Evolutionary conservation across 2,113 vertebrate species (phyloP), one percentile per base, ranked within the genome.

Genomic region (Stegostoma tigrinum): DNA sequence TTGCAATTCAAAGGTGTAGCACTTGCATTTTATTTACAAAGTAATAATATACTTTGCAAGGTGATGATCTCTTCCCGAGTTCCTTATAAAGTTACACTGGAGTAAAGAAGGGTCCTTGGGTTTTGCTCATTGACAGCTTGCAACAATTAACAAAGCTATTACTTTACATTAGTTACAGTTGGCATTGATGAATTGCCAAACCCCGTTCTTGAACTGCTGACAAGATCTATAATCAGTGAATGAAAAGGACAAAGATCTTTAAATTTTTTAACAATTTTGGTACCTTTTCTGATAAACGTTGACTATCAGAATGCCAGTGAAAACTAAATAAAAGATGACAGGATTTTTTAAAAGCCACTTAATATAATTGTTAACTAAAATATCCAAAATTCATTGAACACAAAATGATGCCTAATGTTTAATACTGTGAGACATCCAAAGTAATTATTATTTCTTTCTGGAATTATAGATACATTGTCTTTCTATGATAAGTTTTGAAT

Each of bases 111-210:
- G 42, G 42, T 93, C 8, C 67, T 94, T 94, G 23, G 66, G 70
- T 94, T 48, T 94, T 42, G 66, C 93, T 70, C 38, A 45, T 70
- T 94, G 61, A 94, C 90, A 94, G n/a, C 93, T 70, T 70, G 38
- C 93, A 94, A 70, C 91, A 94, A 94, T 68, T 94, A 67, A 94
- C 70, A 38, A 95, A 95, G 42, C 66, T 24, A 75, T 95, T 95
- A 95, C 23, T 72, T 72, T 72, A 38, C 94, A 52, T 95, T 95
- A 75, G 68, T 75, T n/a, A 95, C 68, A 72, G 12, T 6, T 72
- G 94, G 68, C 66, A 34, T 75, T 95, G 94, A 95, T 72, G 68
- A 75, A 95, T 95, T 52, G 68, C 94, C 68, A 38, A 93, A 34
- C 89, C 61, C 61, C 67, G 14, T 24, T 95, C 94, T 34, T 95